These are phyloP conservation scores for Hemiprocne comata DNA, from an alignment of 2,113 vertebrate genomes.

Conservation along the genomic window DNA sequence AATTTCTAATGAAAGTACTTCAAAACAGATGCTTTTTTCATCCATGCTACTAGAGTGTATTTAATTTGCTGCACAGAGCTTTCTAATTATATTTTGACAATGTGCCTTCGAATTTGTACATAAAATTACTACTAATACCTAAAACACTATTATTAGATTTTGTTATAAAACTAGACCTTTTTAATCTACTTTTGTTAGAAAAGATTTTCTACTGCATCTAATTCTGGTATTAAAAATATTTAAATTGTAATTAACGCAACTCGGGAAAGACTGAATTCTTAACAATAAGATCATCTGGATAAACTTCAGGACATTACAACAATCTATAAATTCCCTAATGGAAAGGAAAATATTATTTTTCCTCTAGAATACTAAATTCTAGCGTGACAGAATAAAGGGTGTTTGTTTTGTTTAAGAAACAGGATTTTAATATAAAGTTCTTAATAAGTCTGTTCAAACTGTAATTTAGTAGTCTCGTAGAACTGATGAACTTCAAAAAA, in stretches of 20 bases:
- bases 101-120: neutral
- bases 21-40: conserved; percentile 15
- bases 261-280: conserved; percentile 4
- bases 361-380: neutral
- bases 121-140: conserved; percentile 11
- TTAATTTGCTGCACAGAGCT: conserved; percentile 13
- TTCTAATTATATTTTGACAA: conserved; percentile 53
- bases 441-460: neutral
- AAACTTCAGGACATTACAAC: conserved; percentile 6
- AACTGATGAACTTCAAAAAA: neutral
- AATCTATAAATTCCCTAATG: neutral
- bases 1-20: conserved; percentile 35
- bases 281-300: conserved; percentile 4
- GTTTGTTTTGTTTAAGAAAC: neutral
- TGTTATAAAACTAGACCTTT: neutral
- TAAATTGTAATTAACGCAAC: conserved; percentile 4
- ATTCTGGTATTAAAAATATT: conserved; percentile 40
- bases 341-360: neutral
- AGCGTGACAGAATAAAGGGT: neutral
- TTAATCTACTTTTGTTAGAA: conserved; percentile 14
- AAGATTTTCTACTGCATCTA: neutral
- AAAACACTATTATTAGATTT: conserved; percentile 8
- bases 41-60: neutral
- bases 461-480: neutral
- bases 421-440: neutral